Evolutionary conservation across 2,797 vertebrate genomes (phyloP), one percentile per base, ranked within the genome.

Genomic region (Alouatta caraya): DNA sequence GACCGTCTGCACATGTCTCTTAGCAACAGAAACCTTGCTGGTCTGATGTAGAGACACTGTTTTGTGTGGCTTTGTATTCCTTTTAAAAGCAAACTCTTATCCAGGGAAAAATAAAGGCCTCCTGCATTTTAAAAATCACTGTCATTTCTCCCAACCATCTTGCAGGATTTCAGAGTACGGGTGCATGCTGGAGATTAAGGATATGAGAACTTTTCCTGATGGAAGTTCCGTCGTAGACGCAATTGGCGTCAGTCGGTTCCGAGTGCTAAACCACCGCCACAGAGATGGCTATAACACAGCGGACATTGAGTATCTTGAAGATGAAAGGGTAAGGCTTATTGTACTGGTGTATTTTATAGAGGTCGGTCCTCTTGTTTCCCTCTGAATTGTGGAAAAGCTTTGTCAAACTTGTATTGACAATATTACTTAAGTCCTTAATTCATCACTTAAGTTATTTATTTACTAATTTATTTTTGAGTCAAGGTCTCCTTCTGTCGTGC

Each of bases 261-360:
- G 99, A 96, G 99, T 99, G 75, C 98, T 99, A 96, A 99, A 99
- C 97, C 99, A 99, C 81, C 99, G 99, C 50, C 99, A 99, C 84
- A 99, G 99, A 98, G 99, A 99, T 37, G 99, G 99, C 76, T 99
- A 99, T 99, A 99, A 99, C 98, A 99, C 99, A 0, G 99, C 99
- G 39, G 99, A 99, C 98, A 99, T 99, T 44, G 99, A 99, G 93
- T 99, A 99, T 98, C 98, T 99, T 97, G 99, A 99, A 98, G 99
- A 99, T 98, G 99, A 99, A 97, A 99, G 99, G 99, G 99, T 99
- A 98, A 98, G 92, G 88, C 96, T 96, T 97, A 1, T 37, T 48
- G 30, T 80, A 42, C 67, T 26, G 30, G 39, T 11, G 3, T 28
- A 1, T 52, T 57, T 39, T 12, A 2, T 28, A 52, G n/a, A 46